phyloP scores from a whole-genome alignment of 2,113 vertebrate species.

The Myotis lucifugus region DNA sequence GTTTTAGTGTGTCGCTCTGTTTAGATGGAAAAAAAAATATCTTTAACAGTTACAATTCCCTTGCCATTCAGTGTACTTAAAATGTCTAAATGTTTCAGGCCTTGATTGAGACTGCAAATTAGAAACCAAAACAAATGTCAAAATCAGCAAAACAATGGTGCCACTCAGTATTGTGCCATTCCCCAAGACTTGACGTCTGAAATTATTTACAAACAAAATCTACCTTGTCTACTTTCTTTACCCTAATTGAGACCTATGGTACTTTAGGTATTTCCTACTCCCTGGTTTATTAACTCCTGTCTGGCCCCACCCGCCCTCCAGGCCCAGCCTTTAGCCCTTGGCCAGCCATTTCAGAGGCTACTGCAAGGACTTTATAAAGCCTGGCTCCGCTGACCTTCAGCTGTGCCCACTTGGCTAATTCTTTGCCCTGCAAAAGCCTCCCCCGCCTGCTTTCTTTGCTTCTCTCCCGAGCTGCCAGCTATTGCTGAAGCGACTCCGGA shows the following conservation, averaged over 20 bases:
- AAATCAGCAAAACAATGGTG: neutral
- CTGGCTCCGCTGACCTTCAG: neutral
- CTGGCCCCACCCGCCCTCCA: neutral
- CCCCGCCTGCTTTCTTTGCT: neutral
- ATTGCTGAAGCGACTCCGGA: neutral
- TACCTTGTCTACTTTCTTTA: neutral
- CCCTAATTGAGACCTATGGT: neutral
- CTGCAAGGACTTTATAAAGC: neutral
- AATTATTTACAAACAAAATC: neutral
- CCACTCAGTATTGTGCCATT: neutral
- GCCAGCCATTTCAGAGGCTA: neutral
- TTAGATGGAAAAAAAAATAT: slow-evolving; percentile 52
- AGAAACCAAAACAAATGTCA: slow-evolving; percentile 62
- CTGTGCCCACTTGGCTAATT: neutral
- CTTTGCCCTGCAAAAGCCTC: neutral
- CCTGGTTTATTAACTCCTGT: neutral
- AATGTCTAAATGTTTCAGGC: slow-evolving; percentile 37
- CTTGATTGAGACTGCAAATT: slow-evolving; percentile 43
- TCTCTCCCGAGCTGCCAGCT: slow-evolving; percentile 10
- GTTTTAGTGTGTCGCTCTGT: slow-evolving; percentile 32
- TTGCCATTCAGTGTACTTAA: slow-evolving; percentile 57
- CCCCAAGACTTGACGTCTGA: neutral
- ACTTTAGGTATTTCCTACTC: neutral
- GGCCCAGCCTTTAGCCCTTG: neutral
- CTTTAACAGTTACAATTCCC: slow-evolving; percentile 38